Evolutionary conservation across 2,888 invertebrate species (phyloP), one percentile per base, ranked within the genome.

Genomic region (Serrognathus titanus): DNA sequence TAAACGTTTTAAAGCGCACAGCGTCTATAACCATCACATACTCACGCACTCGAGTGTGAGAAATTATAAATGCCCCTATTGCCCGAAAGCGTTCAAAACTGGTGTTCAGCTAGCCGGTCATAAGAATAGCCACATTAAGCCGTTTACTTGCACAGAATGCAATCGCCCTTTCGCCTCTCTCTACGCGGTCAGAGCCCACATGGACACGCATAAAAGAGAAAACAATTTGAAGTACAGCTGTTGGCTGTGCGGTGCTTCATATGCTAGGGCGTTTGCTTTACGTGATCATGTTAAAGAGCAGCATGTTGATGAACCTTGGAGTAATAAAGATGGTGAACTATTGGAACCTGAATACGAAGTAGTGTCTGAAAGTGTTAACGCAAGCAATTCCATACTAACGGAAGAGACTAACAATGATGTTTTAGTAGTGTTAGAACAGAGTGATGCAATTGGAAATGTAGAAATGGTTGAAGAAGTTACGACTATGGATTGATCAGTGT

Each of bases 51-150:
- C 88, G 0, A 85, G 88, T 4, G 87, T 85, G n/a, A 83, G 90
- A 10, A 84, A 85, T 5, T 91, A 89, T 74, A 85, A 85, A 63
- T 91, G 91, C 66, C 85, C 89, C 0, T 86, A 78, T 69, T 91
- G 91, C 61, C 86, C 89, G 0, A 91, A 91, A 69, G 84, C 89
- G 1, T 91, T 91, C 76, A 91, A 90, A 69, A 91, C 90, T 0
- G 83, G 87, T 0, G 91, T 91, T 0, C 90, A 90, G 67, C 77
- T 91, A 1, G 87, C 89, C 1, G 90, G 89, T 0, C 91, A 91
- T 65, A 90, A 87, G 74, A 91, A 91, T 70, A 88, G 88, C 7
- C 91, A 91, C 66, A 89, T 86, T 0, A 91, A 91, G 71, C 91
- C 91, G 0, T 91, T 89, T 69, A 83, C 85, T 1, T 91, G 91